Evolutionary conservation across 2,888 invertebrate species (phyloP), one percentile per base, ranked within the genome.

Genomic region (Dryococelus australis): DNA sequence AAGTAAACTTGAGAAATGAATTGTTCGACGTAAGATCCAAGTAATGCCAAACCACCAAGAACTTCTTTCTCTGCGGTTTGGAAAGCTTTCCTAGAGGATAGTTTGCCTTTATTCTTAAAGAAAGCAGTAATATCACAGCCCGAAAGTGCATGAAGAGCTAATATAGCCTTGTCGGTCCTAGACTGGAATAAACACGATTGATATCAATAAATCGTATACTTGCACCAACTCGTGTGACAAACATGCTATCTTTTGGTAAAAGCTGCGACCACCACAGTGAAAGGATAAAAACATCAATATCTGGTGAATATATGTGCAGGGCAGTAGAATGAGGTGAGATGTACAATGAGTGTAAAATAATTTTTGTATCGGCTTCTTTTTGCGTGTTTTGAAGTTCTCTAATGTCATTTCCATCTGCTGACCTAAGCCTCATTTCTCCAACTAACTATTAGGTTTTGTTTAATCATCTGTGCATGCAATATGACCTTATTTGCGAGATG

Each of bases 231-330:
- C 47, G 3, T 86, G 47, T 86, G 81, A 86, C 12, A 86, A 81
- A 86, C 86, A 80, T 86, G 80, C 26, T 86, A 78, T 86, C 80
- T 84, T 26, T 10, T 26, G 86, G 86, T 27, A 86, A 86, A 86
- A 85, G 35, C 24, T 84, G 78, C 79, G 86, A 80, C 86, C 86
- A 86, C 86, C 80, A 86, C 78, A 86, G 86, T 43, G 81, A 86
- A 86, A 84, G 78, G 5, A 86, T 28, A 84, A 86, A 86, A 26
- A 86, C 86, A 12, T 47, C 47, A 47, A 47, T 47, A 47, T 47
- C 81, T 16, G 43, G 86, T 86, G 86, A 86, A 24, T 26, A 79
- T 26, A 79, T 79, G 79, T 79, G 79, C 26, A 79, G n/a, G 79
- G 79, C 20, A 79, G 79, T 20, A 79, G n/a, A n/a, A 6, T 79